Evolutionary conservation across 2,113 vertebrate genomes (phyloP).

Genomic region (Phylloscopus trochiloides): DNA sequence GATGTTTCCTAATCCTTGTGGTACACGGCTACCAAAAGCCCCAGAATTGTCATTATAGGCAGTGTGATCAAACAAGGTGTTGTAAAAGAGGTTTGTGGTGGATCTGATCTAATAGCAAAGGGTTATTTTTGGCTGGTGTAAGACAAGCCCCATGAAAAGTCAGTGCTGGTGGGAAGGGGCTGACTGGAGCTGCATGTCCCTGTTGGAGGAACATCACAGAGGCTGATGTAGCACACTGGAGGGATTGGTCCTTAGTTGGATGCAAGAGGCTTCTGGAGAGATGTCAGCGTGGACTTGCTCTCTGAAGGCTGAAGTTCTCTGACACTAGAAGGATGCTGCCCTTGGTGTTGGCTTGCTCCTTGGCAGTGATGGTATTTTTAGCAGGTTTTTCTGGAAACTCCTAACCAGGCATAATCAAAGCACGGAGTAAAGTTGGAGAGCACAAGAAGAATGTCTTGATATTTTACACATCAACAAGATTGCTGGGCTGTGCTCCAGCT

Average conservation of each 20-base stretch:
- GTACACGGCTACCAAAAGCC: background rate
- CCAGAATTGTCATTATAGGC: background rate
- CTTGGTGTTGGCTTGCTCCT: background rate
- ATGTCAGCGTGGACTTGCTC: background rate
- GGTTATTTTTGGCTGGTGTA: background rate
- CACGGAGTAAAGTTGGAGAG: background rate
- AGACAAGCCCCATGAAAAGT: background rate
- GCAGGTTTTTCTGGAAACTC: background rate
- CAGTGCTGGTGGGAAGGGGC: background rate
- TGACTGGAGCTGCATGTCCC: background rate
- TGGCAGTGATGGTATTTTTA: background rate
- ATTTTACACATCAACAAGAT: background rate
- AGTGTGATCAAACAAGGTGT: background rate
- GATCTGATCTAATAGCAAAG: background rate
- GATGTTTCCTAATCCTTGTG: background rate
- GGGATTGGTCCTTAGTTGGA: background rate
- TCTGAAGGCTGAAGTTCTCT: background rate
- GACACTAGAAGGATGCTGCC: background rate
- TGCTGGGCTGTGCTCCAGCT: slow-evolving; percentile 8
- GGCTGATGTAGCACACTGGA: background rate
- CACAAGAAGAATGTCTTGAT: background rate
- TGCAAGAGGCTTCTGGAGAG: background rate
- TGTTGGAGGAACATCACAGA: background rate
- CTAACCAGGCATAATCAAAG: background rate
- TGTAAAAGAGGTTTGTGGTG: background rate